Evolutionary conservation across 2,797 vertebrate species (phyloP).

Genomic region (Sciaenops ocellatus): DNA sequence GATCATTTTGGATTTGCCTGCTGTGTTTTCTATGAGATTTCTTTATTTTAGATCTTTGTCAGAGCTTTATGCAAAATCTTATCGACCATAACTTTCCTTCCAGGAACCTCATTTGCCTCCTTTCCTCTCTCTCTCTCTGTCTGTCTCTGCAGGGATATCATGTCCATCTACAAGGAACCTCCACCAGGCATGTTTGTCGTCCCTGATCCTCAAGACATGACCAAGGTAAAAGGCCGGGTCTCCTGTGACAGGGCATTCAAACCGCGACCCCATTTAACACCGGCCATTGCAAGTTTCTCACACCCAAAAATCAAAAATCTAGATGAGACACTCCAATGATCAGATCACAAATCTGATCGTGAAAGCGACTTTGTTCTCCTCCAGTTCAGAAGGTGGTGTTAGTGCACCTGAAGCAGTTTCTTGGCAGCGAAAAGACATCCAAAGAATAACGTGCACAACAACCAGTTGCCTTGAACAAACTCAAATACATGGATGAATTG

Average conservation of each 20-base stretch:
- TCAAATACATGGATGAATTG: background rate
- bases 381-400: background rate
- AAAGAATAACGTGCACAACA: background rate
- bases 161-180: slow-evolving; percentile 99
- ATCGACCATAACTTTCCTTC: background rate
- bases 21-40: background rate
- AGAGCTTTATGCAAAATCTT: background rate
- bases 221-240: slow-evolving; percentile 89
- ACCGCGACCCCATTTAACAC: background rate
- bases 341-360: background rate
- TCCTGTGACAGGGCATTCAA: background rate
- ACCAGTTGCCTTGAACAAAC: no score
- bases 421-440: background rate
- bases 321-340: background rate
- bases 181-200: slow-evolving; percentile 99
- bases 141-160: slow-evolving; percentile 91
- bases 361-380: background rate
- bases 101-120: background rate
- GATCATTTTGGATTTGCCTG: background rate
- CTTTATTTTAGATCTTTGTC: no score
- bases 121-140: slow-evolving; percentile 5
- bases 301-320: background rate
- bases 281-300: background rate
- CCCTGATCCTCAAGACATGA: slow-evolving; percentile 99
- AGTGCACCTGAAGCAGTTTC: background rate